Evolutionary conservation across 2,113 vertebrate genomes (phyloP), one percentile per base, ranked within the genome.

Genomic region (Catharus fuscescens): DNA sequence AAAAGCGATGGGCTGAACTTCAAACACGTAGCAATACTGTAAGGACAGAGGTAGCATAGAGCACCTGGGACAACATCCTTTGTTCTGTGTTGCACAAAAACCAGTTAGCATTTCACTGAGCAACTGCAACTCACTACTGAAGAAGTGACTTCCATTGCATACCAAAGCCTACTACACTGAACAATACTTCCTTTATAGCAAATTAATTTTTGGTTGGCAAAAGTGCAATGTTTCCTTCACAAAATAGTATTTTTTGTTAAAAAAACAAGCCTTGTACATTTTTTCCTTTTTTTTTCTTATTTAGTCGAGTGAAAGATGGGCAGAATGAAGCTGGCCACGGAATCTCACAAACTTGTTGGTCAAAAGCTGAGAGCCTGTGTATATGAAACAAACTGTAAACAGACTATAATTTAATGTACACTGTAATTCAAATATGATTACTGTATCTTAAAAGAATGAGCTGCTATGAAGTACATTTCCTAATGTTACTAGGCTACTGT

Each of bases 221-320:
- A 98, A 98, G 99, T 99, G 99, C 99, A 99, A 99, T 99, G 98
- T 98, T 98, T 98, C 97, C 98, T 97, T 96, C 88, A 98, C 92
- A 89, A 96, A 97, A 97, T 98, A 98, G 95, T 97, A 95, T 96
- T 97, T 98, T 98, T 98, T 86, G 96, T 96, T 97, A 87, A 97
- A 96, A 74, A 60, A 13, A 47, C 6, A 42, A 34, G 50, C 24
- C 91, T 96, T 97, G 96, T 97, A 98, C 94, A 97, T 97, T 97
- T 95, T 96, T 97, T 94, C 78, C 60, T 81, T 89, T 76, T 93
- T 97, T 96, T 95, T 97, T 97, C 77, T 96, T 89, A 72, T 44
- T 97, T 97, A 93, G 89, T 82, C 93, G 88, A 98, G 79, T 93
- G 85, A 97, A 93, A 91, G 95, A 94, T 97, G 98, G 98, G 98